Evolutionary conservation across 2,113 vertebrate genomes (phyloP).

Genomic region (Axis porcinus): DNA sequence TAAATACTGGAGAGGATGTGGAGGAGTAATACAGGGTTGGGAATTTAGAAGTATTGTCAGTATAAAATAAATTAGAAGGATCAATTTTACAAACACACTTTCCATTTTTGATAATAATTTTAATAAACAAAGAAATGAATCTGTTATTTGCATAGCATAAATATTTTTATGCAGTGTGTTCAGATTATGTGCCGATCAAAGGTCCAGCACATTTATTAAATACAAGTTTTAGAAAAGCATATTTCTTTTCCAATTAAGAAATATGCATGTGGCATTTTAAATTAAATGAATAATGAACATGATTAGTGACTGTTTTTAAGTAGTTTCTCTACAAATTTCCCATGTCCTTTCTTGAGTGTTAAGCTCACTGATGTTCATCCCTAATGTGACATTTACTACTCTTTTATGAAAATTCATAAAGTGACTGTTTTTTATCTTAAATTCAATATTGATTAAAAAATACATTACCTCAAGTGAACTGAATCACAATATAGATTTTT

Average conservation of each 20-base stretch:
- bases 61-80: neutral
- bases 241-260: neutral
- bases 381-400: constrained; percentile 69
- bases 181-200: neutral
- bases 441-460: constrained; percentile 15
- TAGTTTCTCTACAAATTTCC: constrained; percentile 56
- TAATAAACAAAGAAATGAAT: neutral
- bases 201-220: neutral
- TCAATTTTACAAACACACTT: neutral
- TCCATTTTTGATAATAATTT: neutral
- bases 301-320: constrained; percentile 48
- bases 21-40: neutral
- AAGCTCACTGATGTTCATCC: constrained; percentile 46
- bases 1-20: neutral
- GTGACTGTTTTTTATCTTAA: constrained; percentile 64
- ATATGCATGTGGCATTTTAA: constrained; percentile 59
- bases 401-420: constrained; percentile 49
- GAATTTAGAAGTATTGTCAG: neutral
- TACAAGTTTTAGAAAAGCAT: neutral
- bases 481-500: neutral
- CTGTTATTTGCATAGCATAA: fast-evolving
- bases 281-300: neutral
- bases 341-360: constrained; percentile 62
- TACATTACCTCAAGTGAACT: neutral
- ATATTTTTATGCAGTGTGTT: neutral